Conservation (phyloP, 1,140 invertebrate genomes). For the Apis dorsata region DNA sequence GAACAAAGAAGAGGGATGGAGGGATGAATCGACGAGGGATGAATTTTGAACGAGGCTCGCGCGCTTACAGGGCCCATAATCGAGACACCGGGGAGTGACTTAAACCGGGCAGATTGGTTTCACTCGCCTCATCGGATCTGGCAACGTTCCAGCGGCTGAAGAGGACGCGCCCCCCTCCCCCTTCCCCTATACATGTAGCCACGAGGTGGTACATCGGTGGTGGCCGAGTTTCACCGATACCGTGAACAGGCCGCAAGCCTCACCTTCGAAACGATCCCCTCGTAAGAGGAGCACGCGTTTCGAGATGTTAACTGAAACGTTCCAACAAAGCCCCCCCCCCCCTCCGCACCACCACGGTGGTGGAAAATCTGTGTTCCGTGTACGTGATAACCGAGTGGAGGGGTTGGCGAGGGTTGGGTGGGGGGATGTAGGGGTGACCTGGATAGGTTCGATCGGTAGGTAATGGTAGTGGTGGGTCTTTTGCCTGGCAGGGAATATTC, state of each 20-base stretch:
- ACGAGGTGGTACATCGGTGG: constrained; percentile 11
- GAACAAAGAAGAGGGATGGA: too few relatives aligned
- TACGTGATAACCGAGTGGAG: background rate
- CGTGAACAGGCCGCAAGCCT: constrained; percentile 18
- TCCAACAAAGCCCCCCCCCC: background rate
- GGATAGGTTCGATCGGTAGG: background rate
- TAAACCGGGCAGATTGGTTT: constrained; percentile 62
- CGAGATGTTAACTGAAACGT: background rate
- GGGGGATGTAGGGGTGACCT: background rate
- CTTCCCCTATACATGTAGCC: constrained; percentile 22
- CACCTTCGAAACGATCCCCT: background rate
- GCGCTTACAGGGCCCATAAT: constrained; percentile 20
- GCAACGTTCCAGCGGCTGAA: constrained; percentile 47
- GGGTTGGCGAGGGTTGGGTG: background rate
- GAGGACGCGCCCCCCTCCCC: background rate
- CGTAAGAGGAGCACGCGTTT: background rate
- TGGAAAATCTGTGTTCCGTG: constrained; percentile 3
- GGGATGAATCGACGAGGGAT: constrained; percentile 11
- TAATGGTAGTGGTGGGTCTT: background rate
- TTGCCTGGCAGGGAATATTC: background rate
- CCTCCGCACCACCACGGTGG: background rate
- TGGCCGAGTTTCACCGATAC: constrained; percentile 36
- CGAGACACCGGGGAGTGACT: constrained; percentile 45
- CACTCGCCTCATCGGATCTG: constrained; percentile 45
- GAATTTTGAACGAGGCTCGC: constrained; percentile 42